Conservation (phyloP, 2,888 invertebrate species). For the Neoascia interrupta region DNA sequence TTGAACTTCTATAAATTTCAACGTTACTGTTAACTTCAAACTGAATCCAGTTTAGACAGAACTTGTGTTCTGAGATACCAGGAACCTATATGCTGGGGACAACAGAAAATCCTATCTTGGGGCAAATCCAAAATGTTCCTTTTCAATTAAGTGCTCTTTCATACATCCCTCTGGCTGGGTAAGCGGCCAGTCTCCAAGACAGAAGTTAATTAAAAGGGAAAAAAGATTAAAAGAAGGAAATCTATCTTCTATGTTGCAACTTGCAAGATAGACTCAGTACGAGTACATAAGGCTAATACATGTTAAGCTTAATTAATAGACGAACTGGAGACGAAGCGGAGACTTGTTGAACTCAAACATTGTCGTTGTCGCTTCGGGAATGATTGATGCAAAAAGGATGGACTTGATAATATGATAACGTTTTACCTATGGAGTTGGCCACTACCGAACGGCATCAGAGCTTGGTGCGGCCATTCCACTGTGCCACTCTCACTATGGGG, state of each 20-base stretch:
- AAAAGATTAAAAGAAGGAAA: not conserved
- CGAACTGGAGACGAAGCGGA: slow-evolving; percentile 24
- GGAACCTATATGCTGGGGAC: no score
- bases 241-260: no score
- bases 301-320: slow-evolving; percentile 51
- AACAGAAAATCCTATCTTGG: no score
- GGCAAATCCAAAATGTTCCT: slow-evolving; percentile 13
- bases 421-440: slow-evolving; percentile 54
- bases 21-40: no score
- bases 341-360: slow-evolving; percentile 54
- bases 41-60: no score
- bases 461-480: slow-evolving; percentile 12
- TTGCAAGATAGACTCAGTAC: no score
- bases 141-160: slow-evolving; percentile 52
- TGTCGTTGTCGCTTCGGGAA: slow-evolving; percentile 44
- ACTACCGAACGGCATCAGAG: slow-evolving; percentile 32
- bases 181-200: no score
- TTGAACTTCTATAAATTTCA: no score
- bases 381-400: slow-evolving; percentile 50
- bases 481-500: not conserved
- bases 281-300: slow-evolving; percentile 36
- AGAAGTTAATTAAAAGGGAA: slow-evolving; percentile 49
- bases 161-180: no score
- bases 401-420: slow-evolving; percentile 41
- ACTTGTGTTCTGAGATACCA: no score